A percentile compares a stretch with the other conserved stretches of the same genome.
Conservation (phyloP, 2,888 invertebrate species). For the Agonopterix alstromeriana region DNA sequence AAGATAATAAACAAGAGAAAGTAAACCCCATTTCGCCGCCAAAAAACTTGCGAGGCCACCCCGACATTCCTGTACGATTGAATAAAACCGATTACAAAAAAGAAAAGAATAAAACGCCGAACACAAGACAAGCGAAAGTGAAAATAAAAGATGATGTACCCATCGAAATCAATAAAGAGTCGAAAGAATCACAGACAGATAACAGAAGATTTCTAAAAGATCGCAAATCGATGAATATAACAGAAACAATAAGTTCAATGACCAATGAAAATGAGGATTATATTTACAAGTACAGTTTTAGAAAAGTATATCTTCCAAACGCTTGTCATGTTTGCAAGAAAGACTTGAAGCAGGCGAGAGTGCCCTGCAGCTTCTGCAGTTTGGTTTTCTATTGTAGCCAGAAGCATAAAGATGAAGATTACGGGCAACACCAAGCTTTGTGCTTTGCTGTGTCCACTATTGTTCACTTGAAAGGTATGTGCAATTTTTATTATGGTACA, state of each 20-base stretch:
- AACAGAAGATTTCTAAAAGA: constrained; percentile 34
- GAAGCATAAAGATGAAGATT: constrained; percentile 78
- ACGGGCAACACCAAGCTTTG: constrained; percentile 73
- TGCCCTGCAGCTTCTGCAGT: constrained; percentile 71
- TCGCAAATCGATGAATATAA: constrained; percentile 17
- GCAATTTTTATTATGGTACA: neutral
- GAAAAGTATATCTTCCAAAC: constrained; percentile 78
- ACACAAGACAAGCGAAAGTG: constrained; percentile 52
- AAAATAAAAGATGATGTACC: constrained; percentile 60
- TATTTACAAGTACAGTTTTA: constrained; percentile 80
- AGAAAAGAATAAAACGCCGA: constrained; percentile 65
- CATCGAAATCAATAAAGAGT: constrained; percentile 35
- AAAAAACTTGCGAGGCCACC: constrained; percentile 75
- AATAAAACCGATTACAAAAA: constrained; percentile 71
- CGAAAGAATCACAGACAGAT: constrained; percentile 51
- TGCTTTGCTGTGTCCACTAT: constrained; percentile 79
- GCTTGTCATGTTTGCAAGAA: constrained; percentile 74
- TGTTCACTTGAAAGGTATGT: constrained; percentile 71
- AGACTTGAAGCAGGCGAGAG: constrained; percentile 36
- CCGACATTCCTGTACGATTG: constrained; percentile 73
- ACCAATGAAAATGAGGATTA: constrained; percentile 77
- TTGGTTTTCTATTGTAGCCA: constrained; percentile 80
- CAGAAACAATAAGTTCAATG: constrained; percentile 37
- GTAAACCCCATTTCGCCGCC: constrained; percentile 54
- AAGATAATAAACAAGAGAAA: constrained; percentile 29